Evolutionary conservation across 2,113 vertebrate genomes (phyloP).

Genomic region (Varanus komodoensis): DNA sequence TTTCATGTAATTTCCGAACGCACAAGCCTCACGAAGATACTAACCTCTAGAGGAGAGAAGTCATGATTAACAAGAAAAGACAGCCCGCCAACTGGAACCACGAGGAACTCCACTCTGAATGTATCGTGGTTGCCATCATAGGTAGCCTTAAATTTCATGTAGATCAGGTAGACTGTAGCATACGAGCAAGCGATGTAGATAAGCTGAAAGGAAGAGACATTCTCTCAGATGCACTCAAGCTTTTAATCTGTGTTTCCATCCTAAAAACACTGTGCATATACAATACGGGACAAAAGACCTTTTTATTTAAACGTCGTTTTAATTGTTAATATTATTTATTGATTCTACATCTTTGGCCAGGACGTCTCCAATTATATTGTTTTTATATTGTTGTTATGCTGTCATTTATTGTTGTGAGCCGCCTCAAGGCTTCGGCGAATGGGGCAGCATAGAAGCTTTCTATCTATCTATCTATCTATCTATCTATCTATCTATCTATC

Average conservation of each 20-base stretch:
- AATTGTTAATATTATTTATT: too few relatives aligned
- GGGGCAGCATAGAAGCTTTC: too few relatives aligned
- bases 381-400: too few relatives aligned
- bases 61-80: conserved; percentile 97
- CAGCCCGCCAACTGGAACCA: conserved; percentile 94
- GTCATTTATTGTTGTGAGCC: too few relatives aligned
- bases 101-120: conserved; percentile 96
- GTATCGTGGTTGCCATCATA: conserved; percentile 99
- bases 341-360: too few relatives aligned
- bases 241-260: background rate
- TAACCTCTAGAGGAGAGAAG: conserved; percentile 97
- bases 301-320: too few relatives aligned
- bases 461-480: too few relatives aligned
- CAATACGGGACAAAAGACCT: background rate
- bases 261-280: background rate
- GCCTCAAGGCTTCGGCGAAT: too few relatives aligned
- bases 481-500: too few relatives aligned
- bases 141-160: conserved; percentile 97
- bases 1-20: background rate
- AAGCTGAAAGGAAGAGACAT: conserved; percentile 75
- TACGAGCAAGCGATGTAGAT: conserved; percentile 96
- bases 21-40: conserved; percentile 37
- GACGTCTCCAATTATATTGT: too few relatives aligned
- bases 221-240: background rate
- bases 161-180: conserved; percentile 96